Evolutionary conservation across 2,797 vertebrate genomes (phyloP).

Genomic region (Gymnoscopelus braueri): DNA sequence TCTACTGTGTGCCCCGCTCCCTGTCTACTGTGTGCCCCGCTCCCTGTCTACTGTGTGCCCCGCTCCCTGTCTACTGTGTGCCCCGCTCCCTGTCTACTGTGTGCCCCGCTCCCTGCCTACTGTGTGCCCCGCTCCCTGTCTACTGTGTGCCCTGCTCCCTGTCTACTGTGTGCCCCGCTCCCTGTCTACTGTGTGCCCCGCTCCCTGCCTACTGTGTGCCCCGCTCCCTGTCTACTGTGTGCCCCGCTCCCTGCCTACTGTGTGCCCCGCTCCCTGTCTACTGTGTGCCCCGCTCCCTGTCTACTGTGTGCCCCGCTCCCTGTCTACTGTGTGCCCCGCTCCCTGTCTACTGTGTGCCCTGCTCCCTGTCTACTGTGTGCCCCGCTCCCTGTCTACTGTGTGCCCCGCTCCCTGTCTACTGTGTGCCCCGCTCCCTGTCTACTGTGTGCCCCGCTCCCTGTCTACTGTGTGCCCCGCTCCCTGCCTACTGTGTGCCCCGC

Average conservation of each 20-base stretch:
- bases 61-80: constrained; percentile 21
- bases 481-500: constrained; percentile 41
- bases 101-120: constrained; percentile 8
- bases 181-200: constrained; percentile 35
- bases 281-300: constrained; percentile 59
- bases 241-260: constrained; percentile 65
- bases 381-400: constrained; percentile 21
- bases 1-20: constrained; percentile 54
- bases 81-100: constrained; percentile 66
- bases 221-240: constrained; percentile 19
- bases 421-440: too few species aligned
- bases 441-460: constrained; percentile 59
- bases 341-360: too few species aligned
- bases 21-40: too few species aligned
- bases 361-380: too few species aligned
- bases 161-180: too few species aligned
- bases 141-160: too few species aligned
- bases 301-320: too few species aligned
- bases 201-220: too few species aligned
- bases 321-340: constrained; percentile 47
- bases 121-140: constrained; percentile 60
- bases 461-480: too few species aligned
- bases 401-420: constrained; percentile 63
- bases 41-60: too few species aligned
- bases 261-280: too few species aligned